A percentile compares a stretch with the other conserved stretches of the same genome.
Evolutionary conservation across 2,888 invertebrate species (phyloP).

Genomic region (Pemphredon lugubris): DNA sequence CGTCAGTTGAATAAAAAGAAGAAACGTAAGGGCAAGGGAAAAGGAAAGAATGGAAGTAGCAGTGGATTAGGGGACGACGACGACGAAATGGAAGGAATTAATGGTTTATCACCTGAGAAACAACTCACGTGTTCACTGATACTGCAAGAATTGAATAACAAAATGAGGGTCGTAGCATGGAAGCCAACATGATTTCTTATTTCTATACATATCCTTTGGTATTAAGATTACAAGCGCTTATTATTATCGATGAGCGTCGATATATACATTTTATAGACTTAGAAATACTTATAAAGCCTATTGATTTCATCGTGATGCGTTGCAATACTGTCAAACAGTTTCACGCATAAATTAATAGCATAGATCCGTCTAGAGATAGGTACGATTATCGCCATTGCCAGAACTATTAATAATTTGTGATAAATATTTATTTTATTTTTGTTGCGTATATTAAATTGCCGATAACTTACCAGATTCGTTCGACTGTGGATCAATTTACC

Average conservation of each 20-base stretch:
- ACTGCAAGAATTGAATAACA: conserved; percentile 90
- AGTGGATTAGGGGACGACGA: conserved; percentile 82
- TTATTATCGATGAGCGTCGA: conserved; percentile 8
- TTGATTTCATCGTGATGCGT: too few relatives aligned
- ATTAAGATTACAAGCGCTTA: conserved; percentile 5
- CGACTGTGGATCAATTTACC: conserved; percentile 1
- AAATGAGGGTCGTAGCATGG: conserved; percentile 89
- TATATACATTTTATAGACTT: conserved; percentile 26
- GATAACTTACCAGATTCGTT: conserved; percentile 1
- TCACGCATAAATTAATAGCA: conserved; percentile 20
- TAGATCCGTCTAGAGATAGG: conserved; percentile 14
- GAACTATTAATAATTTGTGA: conserved; percentile 19
- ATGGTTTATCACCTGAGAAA: conserved; percentile 84
- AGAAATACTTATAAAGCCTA: conserved; percentile 16
- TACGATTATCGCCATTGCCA: too few relatives aligned
- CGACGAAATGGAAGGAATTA: conserved; percentile 83
- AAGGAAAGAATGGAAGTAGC: conserved; percentile 78
- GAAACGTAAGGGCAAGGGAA: conserved; percentile 77
- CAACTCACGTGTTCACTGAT: conserved; percentile 88
- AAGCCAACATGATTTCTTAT: conserved; percentile 81
- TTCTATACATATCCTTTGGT: conserved; percentile 13
- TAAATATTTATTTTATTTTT: conserved; percentile 25
- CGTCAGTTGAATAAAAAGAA: conserved; percentile 78
- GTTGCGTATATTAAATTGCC: too few relatives aligned
- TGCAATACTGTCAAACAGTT: conserved; percentile 25